Conservation (phyloP, 35 echinoderm and acorn worm genomes). For the Stichopus chloronotus region DNA sequence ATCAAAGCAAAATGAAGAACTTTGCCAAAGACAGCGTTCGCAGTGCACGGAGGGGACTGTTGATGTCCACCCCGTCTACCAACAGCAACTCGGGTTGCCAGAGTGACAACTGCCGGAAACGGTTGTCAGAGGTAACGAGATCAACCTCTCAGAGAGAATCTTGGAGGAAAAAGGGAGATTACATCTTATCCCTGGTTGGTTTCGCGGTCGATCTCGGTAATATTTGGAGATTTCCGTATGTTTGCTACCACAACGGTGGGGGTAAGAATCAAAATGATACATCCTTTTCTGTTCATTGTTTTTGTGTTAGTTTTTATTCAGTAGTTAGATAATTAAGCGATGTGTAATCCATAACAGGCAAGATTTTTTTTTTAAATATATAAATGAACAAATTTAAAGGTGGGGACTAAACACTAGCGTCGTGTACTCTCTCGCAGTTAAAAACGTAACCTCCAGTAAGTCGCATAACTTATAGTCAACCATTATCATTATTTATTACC, state of each 20-base stretch:
- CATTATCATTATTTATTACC: too few relatives aligned
- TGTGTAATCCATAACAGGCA: not conserved
- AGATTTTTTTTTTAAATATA: too few relatives aligned
- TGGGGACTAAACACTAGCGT: too few relatives aligned
- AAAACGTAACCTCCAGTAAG: too few relatives aligned
- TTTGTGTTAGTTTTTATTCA: not conserved
- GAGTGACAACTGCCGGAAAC: not conserved
- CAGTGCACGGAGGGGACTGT: not conserved
- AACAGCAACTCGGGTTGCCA: not conserved
- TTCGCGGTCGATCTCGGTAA: slow-evolving; percentile 71
- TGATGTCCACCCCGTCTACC: slow-evolving; percentile 6
- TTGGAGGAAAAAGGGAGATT: slow-evolving; percentile 58
- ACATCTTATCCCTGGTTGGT: slow-evolving; percentile 54
- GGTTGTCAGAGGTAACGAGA: not conserved
- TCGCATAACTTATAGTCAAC: too few relatives aligned
- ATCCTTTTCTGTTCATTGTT: not conserved
- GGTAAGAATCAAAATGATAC: slow-evolving; percentile 6
- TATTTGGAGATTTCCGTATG: slow-evolving; percentile 69
- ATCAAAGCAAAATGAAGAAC: not conserved
- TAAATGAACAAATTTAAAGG: too few relatives aligned
- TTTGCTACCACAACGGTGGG: slow-evolving; percentile 66
- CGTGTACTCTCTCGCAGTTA: too few relatives aligned
- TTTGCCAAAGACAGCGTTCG: not conserved
- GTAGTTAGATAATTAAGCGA: not conserved
- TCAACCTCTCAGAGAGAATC: slow-evolving; percentile 41